Evolutionary conservation across 1,140 invertebrate species (phyloP), one percentile per base, ranked within the genome.

Genomic region (Bombus waltoni): DNA sequence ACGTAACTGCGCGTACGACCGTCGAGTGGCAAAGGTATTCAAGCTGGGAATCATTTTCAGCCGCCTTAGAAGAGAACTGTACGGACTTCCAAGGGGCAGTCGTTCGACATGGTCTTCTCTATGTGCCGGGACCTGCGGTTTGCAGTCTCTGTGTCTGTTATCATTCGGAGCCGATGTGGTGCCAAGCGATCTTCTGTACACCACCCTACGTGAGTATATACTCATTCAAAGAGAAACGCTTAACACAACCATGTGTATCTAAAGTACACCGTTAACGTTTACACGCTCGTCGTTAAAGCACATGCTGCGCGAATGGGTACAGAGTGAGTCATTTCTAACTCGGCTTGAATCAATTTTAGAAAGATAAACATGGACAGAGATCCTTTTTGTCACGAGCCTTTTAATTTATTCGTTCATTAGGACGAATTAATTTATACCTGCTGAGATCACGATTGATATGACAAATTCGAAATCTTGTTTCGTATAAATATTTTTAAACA

Each of bases 91-190:
- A 98, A 94, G 97, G 97, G 38, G 96, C 96, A 86, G 96, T 96
- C 9, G 96, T 98, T 22, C 96, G 95, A 44, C 97, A 98, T 94
- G 98, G 98, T 28, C 95, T 97, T 77, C 95, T 97, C 10, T 98
- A 98, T 94, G 97, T 98, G 42, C 98, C 98, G 28, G 97, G 98
- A 44, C 97, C 97, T 3, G 97, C 98, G 38, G 97, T 97, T n/a
- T 98, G 98, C 93, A 97, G 97, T 70, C 96, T 97, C 82, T 98
- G 98, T 93, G 97, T 97, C 32, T 98, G 98, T 95, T 97, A 98
- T 93, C 97, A 98, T 93, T 97, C 97, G 28, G 97, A 97, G 92
- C 97, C 97, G 75, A 97, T 97, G 95, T 98, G 97, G 97, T 98
- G 98, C 94, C 97, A 97, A 93, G 97, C 97, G 22, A 98, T 98